Evolutionary conservation across 2,888 invertebrate species (phyloP).

Genomic region (Andricus curvator): DNA sequence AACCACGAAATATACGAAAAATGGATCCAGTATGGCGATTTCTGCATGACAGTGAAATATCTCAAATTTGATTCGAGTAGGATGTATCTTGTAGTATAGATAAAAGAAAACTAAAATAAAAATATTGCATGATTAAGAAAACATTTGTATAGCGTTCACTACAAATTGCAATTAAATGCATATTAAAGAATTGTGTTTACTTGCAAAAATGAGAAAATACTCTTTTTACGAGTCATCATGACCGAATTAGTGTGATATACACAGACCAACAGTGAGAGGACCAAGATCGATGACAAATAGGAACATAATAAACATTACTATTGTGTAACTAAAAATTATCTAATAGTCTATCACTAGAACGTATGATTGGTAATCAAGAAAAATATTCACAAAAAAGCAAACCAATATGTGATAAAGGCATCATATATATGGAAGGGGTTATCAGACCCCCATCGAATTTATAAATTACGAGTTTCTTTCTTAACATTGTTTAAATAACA

Average conservation of each 20-base stretch:
- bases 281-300: neutral
- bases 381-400: neutral
- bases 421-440: neutral
- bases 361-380: neutral
- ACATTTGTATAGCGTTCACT: too few relatives aligned
- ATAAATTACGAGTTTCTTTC: neutral
- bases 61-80: too few relatives aligned
- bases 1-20: too few relatives aligned
- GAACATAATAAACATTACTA: conserved; percentile 1
- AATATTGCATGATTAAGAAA: too few relatives aligned
- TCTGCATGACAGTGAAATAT: too few relatives aligned
- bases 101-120: too few relatives aligned
- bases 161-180: neutral
- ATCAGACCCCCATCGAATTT: neutral
- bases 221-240: conserved; percentile 1
- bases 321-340: neutral
- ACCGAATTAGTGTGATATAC: neutral
- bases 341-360: neutral
- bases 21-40: too few relatives aligned
- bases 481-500: neutral
- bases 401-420: neutral
- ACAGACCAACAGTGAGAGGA: neutral
- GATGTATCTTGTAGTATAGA: too few relatives aligned
- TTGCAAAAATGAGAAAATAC: neutral
- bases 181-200: neutral